Conservation (phyloP, 2,888 invertebrate genomes). For the Hermaeophaga mercurialis region DNA sequence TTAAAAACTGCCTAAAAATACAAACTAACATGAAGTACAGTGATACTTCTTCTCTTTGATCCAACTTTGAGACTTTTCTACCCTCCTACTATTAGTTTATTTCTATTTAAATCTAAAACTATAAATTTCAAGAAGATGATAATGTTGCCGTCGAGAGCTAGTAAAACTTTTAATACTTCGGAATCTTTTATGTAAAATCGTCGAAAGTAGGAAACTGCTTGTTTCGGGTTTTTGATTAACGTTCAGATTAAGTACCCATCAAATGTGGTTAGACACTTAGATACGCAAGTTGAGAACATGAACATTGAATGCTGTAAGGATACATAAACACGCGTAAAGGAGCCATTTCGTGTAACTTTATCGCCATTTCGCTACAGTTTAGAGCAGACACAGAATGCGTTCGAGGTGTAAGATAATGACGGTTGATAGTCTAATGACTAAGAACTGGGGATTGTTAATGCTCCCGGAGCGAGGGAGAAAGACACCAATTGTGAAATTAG, state of each 20-base stretch:
- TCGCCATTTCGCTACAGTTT: conserved; percentile 53
- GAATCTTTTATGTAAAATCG: conserved; percentile 8
- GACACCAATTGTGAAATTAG: conserved; percentile 47
- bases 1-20: too few relatives aligned
- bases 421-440: conserved; percentile 54
- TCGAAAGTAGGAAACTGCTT: conserved; percentile 20
- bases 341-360: conserved; percentile 58
- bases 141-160: background rate
- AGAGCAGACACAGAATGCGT: conserved; percentile 51
- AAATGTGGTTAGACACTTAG: conserved; percentile 48
- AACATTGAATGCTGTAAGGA: conserved; percentile 54
- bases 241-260: conserved; percentile 48
- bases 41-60: too few relatives aligned
- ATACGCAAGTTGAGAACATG: conserved; percentile 51
- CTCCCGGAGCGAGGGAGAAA: conserved; percentile 38
- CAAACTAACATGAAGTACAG: too few relatives aligned
- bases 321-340: conserved; percentile 59
- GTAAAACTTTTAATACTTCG: conserved; percentile 4
- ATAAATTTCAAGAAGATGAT: background rate
- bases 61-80: too few relatives aligned
- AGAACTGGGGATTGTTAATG: conserved; percentile 34
- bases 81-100: too few relatives aligned
- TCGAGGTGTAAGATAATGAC: conserved; percentile 57
- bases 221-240: conserved; percentile 47
- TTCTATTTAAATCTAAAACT: background rate